Evolutionary conservation across 1,140 invertebrate genomes (phyloP), one percentile per base, ranked within the genome.

Genomic region (Drosophila setifemur): DNA sequence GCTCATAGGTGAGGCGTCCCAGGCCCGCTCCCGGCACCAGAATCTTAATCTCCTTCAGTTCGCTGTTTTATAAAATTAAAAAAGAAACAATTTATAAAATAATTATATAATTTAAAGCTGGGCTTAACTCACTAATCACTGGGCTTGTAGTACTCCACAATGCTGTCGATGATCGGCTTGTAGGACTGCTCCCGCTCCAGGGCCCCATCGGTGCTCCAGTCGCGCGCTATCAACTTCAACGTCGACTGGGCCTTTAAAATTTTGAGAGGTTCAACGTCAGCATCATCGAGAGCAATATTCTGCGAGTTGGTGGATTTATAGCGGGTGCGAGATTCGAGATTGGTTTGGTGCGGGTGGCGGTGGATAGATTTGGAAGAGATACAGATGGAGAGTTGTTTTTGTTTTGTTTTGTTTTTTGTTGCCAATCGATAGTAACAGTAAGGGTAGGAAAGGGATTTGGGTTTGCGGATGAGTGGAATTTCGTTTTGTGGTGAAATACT

Each of bases 11-110:
- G 1, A 99, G 91, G 55, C 98, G 92, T 1, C 98, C 98, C 3
- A 99, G 91, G 0, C 98, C 98, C 14, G 98, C 97, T 8, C 98
- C 98, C 12, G 98, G 98, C 18, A 99, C 97, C 50, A 99, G 90
- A 55, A 99, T 93, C 78, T 94, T 94, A 4, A 98, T 92, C 21
- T 93, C 79, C 43, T 91, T 89, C 2, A 91, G 73, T 57, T 91
- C 91, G 60, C 92, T 93, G 33, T 61, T 4, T 1, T 16, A 0
- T 2, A 37, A 16, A 8, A 7, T 6, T 5, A 28, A 26, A 3
- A 2, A 26, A 6, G 14, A 12, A 6, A 0, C 6, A 4, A 16
- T 16, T 7, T 1, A 26, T 4, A 19, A 12, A 6, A 0, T 9
- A 4, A 16, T 16, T 4, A 21, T 9, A 1, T 4, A 6, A 0